Conservation (phyloP, 2,113 vertebrate genomes). For the Myocastor coypus region DNA sequence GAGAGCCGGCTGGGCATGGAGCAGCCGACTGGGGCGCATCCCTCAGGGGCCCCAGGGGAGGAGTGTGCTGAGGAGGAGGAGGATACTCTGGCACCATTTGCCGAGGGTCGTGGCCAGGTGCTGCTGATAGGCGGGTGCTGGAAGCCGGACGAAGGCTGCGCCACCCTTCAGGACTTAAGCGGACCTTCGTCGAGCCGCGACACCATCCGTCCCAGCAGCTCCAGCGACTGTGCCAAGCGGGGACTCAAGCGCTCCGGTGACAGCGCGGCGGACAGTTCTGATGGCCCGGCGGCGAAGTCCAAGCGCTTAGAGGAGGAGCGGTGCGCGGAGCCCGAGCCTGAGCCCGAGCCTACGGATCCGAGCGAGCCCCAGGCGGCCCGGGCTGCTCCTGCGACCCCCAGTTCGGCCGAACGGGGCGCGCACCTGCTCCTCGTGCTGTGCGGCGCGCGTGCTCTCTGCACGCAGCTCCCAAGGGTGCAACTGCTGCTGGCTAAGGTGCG, state of each 20-base stretch:
- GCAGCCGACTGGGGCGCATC: not conserved
- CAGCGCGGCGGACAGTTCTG: not conserved
- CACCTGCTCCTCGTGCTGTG: constrained; percentile 75
- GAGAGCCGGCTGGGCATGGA: constrained; percentile 42
- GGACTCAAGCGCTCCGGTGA: not conserved
- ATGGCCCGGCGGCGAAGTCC: not conserved
- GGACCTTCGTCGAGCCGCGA: not conserved
- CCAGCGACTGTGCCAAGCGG: not conserved
- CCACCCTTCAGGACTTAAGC: not conserved
- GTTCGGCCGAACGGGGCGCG: fast-evolving
- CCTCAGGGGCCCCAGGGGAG: not conserved
- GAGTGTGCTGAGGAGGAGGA: not conserved
- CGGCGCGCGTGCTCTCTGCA: constrained; percentile 61
- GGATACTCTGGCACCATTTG: fast-evolving
- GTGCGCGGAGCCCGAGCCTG: fast-evolving
- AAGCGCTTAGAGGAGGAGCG: not conserved
- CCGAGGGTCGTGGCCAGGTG: constrained; percentile 49
- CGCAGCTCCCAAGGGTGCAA: constrained; percentile 78
- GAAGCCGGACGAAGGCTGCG: not conserved
- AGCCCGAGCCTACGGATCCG: not conserved
- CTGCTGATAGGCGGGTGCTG: constrained; percentile 59
- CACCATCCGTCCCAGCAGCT: not conserved
- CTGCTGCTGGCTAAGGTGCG: constrained; percentile 67
- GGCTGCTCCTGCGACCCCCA: fast-evolving
- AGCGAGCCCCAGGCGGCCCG: fast-evolving